Base-by-base conservation (phyloP, 2,797 vertebrate genomes). In the Gymnodraco acuticeps region DNA sequence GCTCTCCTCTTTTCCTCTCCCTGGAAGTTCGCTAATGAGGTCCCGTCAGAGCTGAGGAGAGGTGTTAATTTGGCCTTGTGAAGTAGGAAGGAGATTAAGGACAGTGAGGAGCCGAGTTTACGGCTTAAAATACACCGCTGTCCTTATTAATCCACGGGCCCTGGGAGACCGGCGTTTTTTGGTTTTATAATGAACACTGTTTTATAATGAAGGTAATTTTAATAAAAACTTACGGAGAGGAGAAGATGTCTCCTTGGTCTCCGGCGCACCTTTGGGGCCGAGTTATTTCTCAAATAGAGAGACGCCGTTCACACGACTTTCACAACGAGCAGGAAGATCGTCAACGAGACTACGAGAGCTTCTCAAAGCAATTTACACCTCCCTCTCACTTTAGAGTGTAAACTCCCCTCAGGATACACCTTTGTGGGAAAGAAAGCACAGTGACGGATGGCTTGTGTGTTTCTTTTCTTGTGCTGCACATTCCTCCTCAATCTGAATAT, bases 21-120 rank as follows among this genome's bases (percentile, higher is more conserved):
- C 92, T 94, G 93, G 93, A 95, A 95, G 94, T 93, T 94, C 94
- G 93, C 94, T 96, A 96, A 96, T 95, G 94, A 96, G 95, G 95
- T 95, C 95, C 95, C 95, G 95, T 95, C 95, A 96, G 95, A 95
- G 94, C 94, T 91, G 90, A 92, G 92, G 93, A 95, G 95, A 95
- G 95, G 95, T 95, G 94, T 95, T 96, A 95, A 95, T 95, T 95
- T 95, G 95, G 95, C 95, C 95, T 92, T 94, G 92, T 94, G 94
- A 95, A 95, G 94, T 94, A 93, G 93, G 93, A 94, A 95, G 94
- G 95, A 96, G 95, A 96, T 95, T 96, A 96, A 96, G 95, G 95
- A 95, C 95, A 94, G 95, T 94, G 94, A 95, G 93, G 93, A 94
- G 93, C 91, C 88, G 94, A 96, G 95, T 96, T 95, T 95, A 95